phyloP scores from a whole-genome alignment of 2,888 invertebrate genomes.

The Chydorus sphaericus region DNA sequence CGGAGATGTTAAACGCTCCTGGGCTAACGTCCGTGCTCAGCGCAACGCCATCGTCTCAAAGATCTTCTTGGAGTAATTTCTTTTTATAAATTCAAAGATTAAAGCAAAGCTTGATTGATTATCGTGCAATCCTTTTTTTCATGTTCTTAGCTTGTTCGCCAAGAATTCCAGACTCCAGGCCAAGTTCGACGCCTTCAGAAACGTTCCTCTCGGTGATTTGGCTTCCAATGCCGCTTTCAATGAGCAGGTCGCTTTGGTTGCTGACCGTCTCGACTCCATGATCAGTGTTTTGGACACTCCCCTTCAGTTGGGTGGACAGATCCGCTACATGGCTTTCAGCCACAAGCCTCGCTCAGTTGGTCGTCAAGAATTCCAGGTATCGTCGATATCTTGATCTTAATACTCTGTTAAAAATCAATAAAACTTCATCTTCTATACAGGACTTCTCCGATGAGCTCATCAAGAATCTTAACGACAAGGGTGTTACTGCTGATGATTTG shows the following conservation, averaged over 20 bases:
- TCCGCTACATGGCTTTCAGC: conserved; percentile 10
- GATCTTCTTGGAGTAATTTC: conserved; percentile 7
- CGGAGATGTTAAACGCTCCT: conserved; percentile 4
- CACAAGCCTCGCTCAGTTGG: conserved; percentile 9
- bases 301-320: conserved; percentile 3
- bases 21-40: conserved; percentile 7
- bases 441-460: background rate
- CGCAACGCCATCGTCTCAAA: background rate
- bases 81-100: background rate
- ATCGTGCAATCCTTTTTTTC: too few relatives aligned
- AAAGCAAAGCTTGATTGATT: background rate
- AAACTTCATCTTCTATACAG: too few relatives aligned
- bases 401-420: too few relatives aligned
- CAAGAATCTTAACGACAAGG: background rate
- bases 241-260: conserved; percentile 38
- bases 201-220: conserved; percentile 30
- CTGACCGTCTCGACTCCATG: conserved; percentile 30
- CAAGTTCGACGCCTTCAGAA: conserved; percentile 34
- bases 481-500: background rate
- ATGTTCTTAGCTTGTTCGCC: conserved; percentile 24
- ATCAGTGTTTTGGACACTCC: conserved; percentile 34
- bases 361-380: conserved; percentile 8
- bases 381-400: background rate
- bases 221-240: conserved; percentile 37
- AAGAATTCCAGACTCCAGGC: conserved; percentile 31